Percentiles rank a stretch among this genome's conserved stretches.
These are phyloP conservation scores for Euwallacea fornicatus DNA, from an alignment of 1,140 invertebrate species.

Conservation along the genomic window DNA sequence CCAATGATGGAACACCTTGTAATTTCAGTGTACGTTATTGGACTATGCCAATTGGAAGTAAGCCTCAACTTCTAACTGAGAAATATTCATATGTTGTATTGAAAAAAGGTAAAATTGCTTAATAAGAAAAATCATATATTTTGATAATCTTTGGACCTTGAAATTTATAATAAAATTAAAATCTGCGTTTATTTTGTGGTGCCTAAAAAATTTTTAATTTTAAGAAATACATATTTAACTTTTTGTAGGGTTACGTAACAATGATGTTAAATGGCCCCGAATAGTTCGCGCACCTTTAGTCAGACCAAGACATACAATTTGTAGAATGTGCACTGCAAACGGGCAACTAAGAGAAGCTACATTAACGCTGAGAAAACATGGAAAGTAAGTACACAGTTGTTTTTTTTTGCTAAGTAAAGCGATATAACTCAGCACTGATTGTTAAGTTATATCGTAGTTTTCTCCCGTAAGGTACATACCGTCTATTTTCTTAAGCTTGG, in stretches of 20 bases:
- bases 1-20: constrained; percentile 69
- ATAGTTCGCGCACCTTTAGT: constrained; percentile 69
- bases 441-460: no score
- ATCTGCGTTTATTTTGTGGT: neutral
- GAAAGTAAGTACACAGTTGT: constrained; percentile 59
- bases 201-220: neutral
- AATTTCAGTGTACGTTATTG: constrained; percentile 72
- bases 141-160: neutral
- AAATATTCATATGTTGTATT: constrained; percentile 73
- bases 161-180: neutral
- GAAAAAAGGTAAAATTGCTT: constrained; percentile 71
- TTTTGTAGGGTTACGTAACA: constrained; percentile 53
- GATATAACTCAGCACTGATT: no score
- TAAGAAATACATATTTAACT: no score
- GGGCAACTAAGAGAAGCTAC: constrained; percentile 77
- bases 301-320: constrained; percentile 71
- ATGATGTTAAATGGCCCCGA: constrained; percentile 71
- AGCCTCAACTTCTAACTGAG: constrained; percentile 56
- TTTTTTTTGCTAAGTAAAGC: neutral
- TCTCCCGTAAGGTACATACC: no score
- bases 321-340: constrained; percentile 72
- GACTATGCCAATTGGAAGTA: constrained; percentile 57
- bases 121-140: constrained; percentile 2
- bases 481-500: no score
- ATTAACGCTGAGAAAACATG: constrained; percentile 73